These are phyloP conservation scores for Antidorcas marsupialis DNA, from an alignment of 2,113 vertebrate species.

Conservation along the genomic window DNA sequence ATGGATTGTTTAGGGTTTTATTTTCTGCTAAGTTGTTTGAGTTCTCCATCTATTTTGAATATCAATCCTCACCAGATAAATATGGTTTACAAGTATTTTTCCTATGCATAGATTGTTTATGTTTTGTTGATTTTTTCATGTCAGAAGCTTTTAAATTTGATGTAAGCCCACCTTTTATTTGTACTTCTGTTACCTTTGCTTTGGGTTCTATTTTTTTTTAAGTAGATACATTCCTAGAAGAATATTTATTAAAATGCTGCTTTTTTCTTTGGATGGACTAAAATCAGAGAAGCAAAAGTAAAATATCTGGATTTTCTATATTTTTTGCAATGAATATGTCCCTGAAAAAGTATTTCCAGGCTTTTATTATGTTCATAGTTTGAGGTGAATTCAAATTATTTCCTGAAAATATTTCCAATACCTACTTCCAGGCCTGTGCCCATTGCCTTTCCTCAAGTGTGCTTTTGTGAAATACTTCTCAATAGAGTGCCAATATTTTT, in stretches of 20 bases:
- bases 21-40: not conserved
- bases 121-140: not conserved
- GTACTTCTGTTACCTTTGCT: not conserved
- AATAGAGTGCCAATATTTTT: not conserved
- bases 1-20: not conserved
- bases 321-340: not conserved
- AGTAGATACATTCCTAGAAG: not conserved
- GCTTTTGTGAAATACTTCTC: not conserved
- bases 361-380: not conserved
- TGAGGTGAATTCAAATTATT: not conserved
- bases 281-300: not conserved
- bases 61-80: not conserved
- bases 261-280: not conserved
- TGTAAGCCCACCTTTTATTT: not conserved
- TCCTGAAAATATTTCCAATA: not conserved
- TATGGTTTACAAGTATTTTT: not conserved
- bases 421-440: not conserved
- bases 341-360: not conserved
- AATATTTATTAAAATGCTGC: not conserved
- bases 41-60: not conserved
- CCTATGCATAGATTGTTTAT: not conserved
- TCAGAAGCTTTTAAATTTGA: not conserved
- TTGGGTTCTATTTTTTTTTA: not conserved
- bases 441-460: not conserved
- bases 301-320: not conserved